phyloP scores from a whole-genome alignment of 2,888 invertebrate species.

The Rotaria sp. region DNA sequence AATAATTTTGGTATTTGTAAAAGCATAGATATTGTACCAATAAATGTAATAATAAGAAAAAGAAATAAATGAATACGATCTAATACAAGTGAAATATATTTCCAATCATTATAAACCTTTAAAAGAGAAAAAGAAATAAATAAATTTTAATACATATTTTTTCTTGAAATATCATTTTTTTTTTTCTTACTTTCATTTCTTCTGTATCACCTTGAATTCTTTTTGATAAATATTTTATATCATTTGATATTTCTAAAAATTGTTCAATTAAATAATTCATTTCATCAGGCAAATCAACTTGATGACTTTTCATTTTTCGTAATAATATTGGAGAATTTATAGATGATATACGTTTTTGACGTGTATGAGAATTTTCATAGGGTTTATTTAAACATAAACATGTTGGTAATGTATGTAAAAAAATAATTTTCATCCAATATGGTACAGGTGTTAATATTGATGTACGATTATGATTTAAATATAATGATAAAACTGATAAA shows the following conservation, averaged over 20 bases:
- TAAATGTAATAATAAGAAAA: slow-evolving; percentile 88
- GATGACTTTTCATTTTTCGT: neutral
- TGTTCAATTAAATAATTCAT: neutral
- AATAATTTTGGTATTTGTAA: slow-evolving; percentile 74
- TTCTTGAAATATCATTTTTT: too few species aligned
- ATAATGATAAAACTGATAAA: slow-evolving; percentile 24
- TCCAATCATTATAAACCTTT: slow-evolving; percentile 95
- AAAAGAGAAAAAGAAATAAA: slow-evolving; percentile 46
- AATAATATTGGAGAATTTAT: neutral
- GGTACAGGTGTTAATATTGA: slow-evolving; percentile 16
- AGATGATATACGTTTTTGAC: neutral
- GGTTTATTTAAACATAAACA: slow-evolving; percentile 32
- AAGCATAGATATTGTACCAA: slow-evolving; percentile 85
- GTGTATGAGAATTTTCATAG: neutral
- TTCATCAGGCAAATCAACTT: neutral
- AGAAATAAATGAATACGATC: slow-evolving; percentile 88
- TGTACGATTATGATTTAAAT: slow-evolving; percentile 50
- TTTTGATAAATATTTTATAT: neutral
- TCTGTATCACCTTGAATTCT: neutral
- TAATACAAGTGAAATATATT: slow-evolving; percentile 94
- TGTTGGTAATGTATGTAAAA: slow-evolving; percentile 30
- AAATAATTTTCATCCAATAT: neutral
- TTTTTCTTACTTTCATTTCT: neutral
- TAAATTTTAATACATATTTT: neutral
- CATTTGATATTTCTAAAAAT: neutral